Evolutionary conservation across 2,113 vertebrate species (phyloP).

Genomic region (Austrofundulus limnaeus): DNA sequence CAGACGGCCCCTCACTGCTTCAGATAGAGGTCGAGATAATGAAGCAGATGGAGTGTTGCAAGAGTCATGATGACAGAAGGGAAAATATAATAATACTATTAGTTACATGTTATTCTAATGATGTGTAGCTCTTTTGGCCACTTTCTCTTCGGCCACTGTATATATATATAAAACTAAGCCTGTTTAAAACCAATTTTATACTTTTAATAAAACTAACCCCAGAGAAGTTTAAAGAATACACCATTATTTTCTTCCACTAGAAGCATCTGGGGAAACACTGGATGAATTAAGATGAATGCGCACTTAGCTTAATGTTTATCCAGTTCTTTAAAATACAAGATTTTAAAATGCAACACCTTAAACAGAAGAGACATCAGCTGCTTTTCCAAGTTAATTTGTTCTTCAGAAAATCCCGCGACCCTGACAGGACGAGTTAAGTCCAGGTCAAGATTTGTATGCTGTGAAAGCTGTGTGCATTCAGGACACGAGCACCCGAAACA

Average conservation of each 20-base stretch:
- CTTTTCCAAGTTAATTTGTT: neutral
- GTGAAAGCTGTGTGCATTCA: neutral
- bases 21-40: no score
- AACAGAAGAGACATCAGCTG: neutral
- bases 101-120: neutral
- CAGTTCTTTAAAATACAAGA: neutral
- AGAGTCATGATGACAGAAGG: no score
- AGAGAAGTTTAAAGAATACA: constrained; percentile 18
- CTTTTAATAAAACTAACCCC: neutral
- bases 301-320: neutral
- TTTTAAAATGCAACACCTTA: constrained; percentile 26
- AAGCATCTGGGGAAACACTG: constrained; percentile 11
- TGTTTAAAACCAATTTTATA: neutral
- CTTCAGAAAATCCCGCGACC: constrained; percentile 1
- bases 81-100: no score
- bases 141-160: no score
- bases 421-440: constrained; percentile 1
- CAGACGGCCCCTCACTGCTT: no score
- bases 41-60: no score
- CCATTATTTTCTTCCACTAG: constrained; percentile 13
- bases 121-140: neutral
- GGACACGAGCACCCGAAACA: constrained; percentile 1
- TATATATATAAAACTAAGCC: no score
- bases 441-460: constrained; percentile 23
- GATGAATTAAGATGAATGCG: constrained; percentile 21